Evolutionary conservation across 1,140 invertebrate genomes (phyloP).

Genomic region (Hyles euphorbiae): DNA sequence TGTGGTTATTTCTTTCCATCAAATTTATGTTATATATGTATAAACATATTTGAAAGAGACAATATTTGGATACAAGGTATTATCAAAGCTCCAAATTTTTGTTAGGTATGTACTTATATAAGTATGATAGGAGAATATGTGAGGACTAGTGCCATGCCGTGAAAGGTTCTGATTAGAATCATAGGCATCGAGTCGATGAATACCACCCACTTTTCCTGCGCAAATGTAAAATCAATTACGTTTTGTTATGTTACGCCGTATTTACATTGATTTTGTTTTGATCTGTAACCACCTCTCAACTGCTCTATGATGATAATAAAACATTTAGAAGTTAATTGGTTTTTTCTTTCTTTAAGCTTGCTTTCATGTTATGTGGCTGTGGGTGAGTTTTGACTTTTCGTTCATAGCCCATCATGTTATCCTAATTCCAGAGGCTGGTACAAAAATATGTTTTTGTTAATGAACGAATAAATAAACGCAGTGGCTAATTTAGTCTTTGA

Average conservation of each 20-base stretch:
- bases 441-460: no score
- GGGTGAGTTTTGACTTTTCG: no score
- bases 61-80: background rate
- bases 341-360: background rate
- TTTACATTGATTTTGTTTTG: conserved; percentile 55
- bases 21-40: conserved; percentile 26
- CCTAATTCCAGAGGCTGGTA: no score
- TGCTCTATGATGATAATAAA: conserved; percentile 63
- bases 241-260: conserved; percentile 57
- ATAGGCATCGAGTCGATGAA: conserved; percentile 70
- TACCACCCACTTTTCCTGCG: conserved; percentile 72
- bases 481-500: no score
- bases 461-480: no score
- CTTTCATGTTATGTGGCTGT: background rate
- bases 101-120: conserved; percentile 52
- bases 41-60: conserved; percentile 24
- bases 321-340: conserved; percentile 49
- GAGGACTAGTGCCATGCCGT: conserved; percentile 74
- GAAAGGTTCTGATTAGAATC: conserved; percentile 75
- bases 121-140: conserved; percentile 72
- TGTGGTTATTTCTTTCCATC: conserved; percentile 15
- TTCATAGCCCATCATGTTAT: no score
- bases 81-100: conserved; percentile 33
- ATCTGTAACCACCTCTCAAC: conserved; percentile 59
- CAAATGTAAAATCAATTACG: conserved; percentile 53